phyloP scores from a whole-genome alignment of 2,113 vertebrate genomes.

The Hippolais icterina region DNA sequence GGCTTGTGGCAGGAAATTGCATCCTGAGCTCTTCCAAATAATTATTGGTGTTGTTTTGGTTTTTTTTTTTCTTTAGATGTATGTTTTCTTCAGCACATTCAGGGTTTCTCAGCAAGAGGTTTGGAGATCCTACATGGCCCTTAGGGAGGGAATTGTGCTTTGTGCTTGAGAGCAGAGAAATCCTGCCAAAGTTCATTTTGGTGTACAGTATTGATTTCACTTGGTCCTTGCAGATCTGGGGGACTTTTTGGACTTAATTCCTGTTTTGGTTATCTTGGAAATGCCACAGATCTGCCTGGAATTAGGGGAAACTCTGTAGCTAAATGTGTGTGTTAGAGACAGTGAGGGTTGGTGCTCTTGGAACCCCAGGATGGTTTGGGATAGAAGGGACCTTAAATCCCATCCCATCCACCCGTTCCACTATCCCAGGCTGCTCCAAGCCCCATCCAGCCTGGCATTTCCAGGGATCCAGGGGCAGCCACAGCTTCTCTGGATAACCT shows the following conservation, averaged over 20 bases:
- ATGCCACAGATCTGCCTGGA: not conserved
- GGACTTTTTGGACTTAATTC: not conserved
- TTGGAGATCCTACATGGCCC: fast-evolving
- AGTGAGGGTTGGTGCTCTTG: not conserved
- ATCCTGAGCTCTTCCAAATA: not conserved
- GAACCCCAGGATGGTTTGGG: not conserved
- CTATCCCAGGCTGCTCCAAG: not conserved
- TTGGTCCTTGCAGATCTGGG: not conserved
- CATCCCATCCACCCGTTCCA: not conserved
- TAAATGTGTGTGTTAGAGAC: not conserved
- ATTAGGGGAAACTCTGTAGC: not conserved
- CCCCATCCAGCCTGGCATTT: not conserved
- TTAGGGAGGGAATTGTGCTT: not conserved
- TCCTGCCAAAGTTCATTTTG: not conserved
- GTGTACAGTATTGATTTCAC: not conserved
- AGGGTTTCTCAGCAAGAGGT: not conserved
- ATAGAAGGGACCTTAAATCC: not conserved
- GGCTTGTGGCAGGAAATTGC: not conserved
- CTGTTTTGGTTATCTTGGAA: fast-evolving
- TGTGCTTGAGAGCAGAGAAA: not conserved
- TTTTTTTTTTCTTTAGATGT: not conserved
- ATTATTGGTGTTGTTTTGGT: not conserved
- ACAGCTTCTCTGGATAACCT: not conserved
- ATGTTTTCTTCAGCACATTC: not conserved
- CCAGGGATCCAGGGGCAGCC: not conserved